These are phyloP conservation scores for Crocidura indochinensis DNA, from an alignment of 2,797 vertebrate species.

Conservation along the genomic window DNA sequence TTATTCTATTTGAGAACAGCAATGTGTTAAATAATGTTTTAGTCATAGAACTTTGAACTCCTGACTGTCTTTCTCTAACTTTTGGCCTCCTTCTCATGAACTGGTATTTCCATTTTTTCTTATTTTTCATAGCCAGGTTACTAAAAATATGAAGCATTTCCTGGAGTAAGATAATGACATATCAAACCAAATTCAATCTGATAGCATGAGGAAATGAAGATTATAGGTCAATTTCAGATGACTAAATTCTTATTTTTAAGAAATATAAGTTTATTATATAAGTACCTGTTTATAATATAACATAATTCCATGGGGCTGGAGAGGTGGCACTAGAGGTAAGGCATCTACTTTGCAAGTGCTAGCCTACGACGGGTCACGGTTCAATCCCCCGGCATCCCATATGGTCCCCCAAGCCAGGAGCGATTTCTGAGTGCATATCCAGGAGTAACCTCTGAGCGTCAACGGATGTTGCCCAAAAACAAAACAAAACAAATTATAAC, in stretches of 20 bases:
- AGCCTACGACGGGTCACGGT: too few relatives aligned
- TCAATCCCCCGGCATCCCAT: too few relatives aligned
- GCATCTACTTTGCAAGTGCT: too few relatives aligned
- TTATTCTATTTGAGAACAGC: slow-evolving; percentile 59
- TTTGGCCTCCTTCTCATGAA: neutral
- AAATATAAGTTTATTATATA: neutral
- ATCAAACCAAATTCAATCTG: neutral
- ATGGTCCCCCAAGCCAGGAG: too few relatives aligned
- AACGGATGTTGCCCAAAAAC: too few relatives aligned
- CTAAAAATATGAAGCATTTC: neutral
- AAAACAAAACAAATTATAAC: neutral
- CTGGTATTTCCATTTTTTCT: too few relatives aligned
- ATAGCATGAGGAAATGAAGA: neutral
- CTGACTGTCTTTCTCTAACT: neutral
- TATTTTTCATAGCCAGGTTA: neutral
- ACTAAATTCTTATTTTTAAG: neutral
- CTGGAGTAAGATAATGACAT: neutral
- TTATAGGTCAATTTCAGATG: slow-evolving; percentile 39
- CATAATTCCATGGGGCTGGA: neutral
- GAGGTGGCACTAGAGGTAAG: too few relatives aligned
- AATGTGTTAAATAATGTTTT: slow-evolving; percentile 43
- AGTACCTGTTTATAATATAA: slow-evolving; percentile 10
- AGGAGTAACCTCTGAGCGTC: too few relatives aligned
- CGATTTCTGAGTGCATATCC: too few relatives aligned
- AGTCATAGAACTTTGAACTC: neutral